Evolutionary conservation across 1,140 invertebrate genomes (phyloP).

Genomic region (Trichonephila clavipes): DNA sequence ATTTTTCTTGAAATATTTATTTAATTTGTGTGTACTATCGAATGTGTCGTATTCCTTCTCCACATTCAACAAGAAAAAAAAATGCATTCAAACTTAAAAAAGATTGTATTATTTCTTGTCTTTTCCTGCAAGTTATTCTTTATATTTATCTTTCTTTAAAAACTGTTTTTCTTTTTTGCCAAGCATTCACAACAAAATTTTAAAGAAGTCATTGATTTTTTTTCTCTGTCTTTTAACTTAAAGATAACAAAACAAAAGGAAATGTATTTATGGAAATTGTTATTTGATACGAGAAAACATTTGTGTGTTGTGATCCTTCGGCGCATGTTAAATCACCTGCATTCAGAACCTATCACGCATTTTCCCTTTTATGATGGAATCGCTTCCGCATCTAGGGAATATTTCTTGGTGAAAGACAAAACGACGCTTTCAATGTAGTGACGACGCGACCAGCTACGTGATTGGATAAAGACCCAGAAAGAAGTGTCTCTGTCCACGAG

Average conservation of each 20-base stretch:
- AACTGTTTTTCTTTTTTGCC: no score
- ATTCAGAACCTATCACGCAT: background rate
- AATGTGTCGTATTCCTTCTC: no score
- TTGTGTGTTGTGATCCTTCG: background rate
- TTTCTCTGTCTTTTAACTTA: background rate
- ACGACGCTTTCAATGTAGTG: constrained; percentile 60
- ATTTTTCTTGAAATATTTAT: no score
- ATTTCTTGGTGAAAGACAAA: constrained; percentile 53
- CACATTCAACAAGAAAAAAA: no score
- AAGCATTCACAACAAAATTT: background rate
- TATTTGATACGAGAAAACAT: constrained; percentile 32
- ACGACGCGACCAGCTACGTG: constrained; percentile 54
- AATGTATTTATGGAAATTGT: constrained; percentile 52
- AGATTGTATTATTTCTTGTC: no score
- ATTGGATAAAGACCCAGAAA: constrained; percentile 75
- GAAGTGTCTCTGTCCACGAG: constrained; percentile 68
- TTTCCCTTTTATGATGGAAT: background rate
- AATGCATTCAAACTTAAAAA: no score
- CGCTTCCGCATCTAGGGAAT: constrained; percentile 19
- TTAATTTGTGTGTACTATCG: no score
- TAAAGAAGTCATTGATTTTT: background rate
- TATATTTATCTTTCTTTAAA: no score
- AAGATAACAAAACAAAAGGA: background rate
- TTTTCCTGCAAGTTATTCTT: no score
- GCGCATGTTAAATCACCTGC: background rate